Conservation (phyloP, 2,888 invertebrate genomes). For the Pseudococcus longispinus region DNA sequence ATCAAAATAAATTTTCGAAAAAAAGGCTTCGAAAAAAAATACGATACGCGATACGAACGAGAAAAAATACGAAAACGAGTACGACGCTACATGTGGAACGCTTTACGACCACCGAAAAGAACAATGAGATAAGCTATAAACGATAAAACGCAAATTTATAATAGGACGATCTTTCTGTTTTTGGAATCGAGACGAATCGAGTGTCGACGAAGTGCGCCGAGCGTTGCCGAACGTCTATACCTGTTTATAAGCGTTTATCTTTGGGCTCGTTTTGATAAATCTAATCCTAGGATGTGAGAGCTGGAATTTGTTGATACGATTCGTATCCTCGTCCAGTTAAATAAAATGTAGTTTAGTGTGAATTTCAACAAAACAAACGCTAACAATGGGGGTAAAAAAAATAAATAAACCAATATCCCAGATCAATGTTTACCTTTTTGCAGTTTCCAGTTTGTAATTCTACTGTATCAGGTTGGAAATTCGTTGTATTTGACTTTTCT, state of each 20-base stretch:
- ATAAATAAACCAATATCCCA: slow-evolving; percentile 3
- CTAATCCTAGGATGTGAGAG: neutral
- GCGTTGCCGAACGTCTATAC: neutral
- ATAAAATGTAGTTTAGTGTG: neutral
- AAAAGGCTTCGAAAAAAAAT: neutral
- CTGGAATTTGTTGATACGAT: slow-evolving; percentile 29
- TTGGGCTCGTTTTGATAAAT: neutral
- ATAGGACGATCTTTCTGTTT: slow-evolving; percentile 40
- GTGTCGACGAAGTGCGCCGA: neutral
- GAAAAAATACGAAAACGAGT: neutral
- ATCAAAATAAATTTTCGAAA: neutral
- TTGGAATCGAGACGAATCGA: slow-evolving; percentile 8
- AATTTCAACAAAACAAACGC: neutral
- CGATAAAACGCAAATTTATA: slow-evolving; percentile 37
- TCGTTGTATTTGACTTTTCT: neutral
- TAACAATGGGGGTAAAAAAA: neutral
- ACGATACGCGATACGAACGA: neutral
- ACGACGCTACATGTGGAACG: neutral
- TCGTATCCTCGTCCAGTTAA: neutral
- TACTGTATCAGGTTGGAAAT: neutral
- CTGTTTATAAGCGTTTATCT: slow-evolving; percentile 30
- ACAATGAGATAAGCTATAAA: slow-evolving; percentile 25
- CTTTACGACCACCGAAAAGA: neutral
- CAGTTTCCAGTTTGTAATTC: neutral
- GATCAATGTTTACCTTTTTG: slow-evolving; percentile 2